A percentile compares a stretch with the other conserved stretches of the same genome.
phyloP scores from a whole-genome alignment of 2,113 vertebrate genomes.

The Archilochus colubris region DNA sequence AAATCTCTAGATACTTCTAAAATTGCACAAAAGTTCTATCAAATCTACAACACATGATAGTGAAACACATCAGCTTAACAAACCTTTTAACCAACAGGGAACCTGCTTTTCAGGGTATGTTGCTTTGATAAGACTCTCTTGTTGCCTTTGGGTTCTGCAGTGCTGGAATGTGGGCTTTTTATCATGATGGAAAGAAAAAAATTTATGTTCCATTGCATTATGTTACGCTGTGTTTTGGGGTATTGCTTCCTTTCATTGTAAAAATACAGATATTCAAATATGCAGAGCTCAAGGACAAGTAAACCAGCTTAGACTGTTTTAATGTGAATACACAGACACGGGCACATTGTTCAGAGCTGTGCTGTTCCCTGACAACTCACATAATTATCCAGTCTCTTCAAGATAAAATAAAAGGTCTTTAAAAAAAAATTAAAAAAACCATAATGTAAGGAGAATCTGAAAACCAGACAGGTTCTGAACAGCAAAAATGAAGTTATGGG shows the following conservation, averaged over 20 bases:
- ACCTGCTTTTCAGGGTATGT: not conserved
- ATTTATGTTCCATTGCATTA: not conserved
- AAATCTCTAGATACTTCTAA: slow-evolving; percentile 8
- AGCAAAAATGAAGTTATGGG: not conserved
- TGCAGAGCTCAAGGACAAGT: not conserved
- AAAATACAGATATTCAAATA: not conserved
- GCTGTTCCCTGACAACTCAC: not conserved
- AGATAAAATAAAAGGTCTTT: not conserved
- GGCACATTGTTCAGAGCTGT: not conserved
- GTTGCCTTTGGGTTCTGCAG: not conserved
- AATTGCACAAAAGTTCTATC: not conserved
- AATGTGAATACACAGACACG: not conserved
- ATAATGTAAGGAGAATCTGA: not conserved
- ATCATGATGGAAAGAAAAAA: not conserved
- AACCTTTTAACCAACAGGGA: not conserved
- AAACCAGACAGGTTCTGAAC: not conserved
- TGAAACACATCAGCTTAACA: not conserved
- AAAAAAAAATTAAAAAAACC: not conserved
- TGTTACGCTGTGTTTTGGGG: not conserved
- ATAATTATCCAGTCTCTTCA: not conserved
- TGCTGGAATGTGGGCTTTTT: not conserved
- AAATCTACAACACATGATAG: not conserved
- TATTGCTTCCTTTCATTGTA: not conserved
- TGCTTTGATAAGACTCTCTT: not conserved
- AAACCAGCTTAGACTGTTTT: not conserved